phyloP scores from a whole-genome alignment of 2,797 vertebrate species.

The Oryzias dopingdopingensis region DNA sequence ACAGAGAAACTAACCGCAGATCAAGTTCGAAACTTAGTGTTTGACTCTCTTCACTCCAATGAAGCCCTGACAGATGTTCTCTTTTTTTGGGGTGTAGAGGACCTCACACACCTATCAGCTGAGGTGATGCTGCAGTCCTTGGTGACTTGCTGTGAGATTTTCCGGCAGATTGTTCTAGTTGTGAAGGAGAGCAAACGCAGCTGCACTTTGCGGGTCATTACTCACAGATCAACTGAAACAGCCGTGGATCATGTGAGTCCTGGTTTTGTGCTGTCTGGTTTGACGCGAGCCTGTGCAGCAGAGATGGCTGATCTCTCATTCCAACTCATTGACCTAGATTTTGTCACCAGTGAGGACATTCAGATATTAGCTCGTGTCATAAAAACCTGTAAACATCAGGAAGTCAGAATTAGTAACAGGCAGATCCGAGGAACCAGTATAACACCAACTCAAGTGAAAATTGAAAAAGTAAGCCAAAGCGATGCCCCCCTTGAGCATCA shows the following conservation, averaged over 20 bases:
- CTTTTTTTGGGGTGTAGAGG: constrained; percentile 81
- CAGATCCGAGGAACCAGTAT: constrained; percentile 68
- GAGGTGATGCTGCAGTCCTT: constrained; percentile 64
- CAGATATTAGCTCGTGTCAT: constrained; percentile 74
- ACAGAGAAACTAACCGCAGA: constrained; percentile 32
- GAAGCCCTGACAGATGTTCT: constrained; percentile 71
- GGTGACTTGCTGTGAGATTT: constrained; percentile 80
- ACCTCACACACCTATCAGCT: constrained; percentile 71
- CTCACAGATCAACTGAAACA: constrained; percentile 78
- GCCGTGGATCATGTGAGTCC: constrained; percentile 79
- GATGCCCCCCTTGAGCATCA: constrained; percentile 13
- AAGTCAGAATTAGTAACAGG: constrained; percentile 80
- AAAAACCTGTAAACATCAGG: constrained; percentile 68
- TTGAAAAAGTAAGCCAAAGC: constrained; percentile 11
- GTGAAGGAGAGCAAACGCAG: constrained; percentile 61
- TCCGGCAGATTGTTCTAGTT: constrained; percentile 78
- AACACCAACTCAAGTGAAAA: constrained; percentile 54
- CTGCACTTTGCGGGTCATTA: constrained; percentile 76
- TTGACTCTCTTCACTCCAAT: constrained; percentile 42
- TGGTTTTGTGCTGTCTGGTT: constrained; percentile 82
- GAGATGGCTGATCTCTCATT: constrained; percentile 72
- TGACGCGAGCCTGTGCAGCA: constrained; percentile 80
- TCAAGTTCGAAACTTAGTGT: constrained; percentile 43
- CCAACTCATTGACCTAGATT: constrained; percentile 78
- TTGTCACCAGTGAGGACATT: constrained; percentile 76